Evolutionary conservation across 2,797 vertebrate genomes (phyloP).

Genomic region (Anabacerthia variegaticeps): DNA sequence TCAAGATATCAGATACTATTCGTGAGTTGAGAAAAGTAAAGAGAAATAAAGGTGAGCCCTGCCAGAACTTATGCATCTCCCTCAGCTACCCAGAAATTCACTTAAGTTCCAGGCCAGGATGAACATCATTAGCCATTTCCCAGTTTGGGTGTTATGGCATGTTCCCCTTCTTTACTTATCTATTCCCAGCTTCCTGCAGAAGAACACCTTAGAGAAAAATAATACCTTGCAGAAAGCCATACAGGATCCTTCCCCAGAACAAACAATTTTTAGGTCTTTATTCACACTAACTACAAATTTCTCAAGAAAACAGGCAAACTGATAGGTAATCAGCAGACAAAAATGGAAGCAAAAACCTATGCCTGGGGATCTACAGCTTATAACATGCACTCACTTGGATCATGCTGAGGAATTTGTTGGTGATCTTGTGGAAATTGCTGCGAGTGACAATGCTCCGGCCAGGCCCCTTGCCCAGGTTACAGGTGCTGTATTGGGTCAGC

Average conservation of each 20-base stretch:
- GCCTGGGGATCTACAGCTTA: neutral
- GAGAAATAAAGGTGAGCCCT: neutral
- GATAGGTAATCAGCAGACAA: neutral
- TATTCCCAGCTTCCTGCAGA: neutral
- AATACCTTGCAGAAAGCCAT: neutral
- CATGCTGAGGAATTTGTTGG: conserved; percentile 81
- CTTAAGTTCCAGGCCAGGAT: neutral
- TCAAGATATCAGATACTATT: neutral
- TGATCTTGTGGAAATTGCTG: conserved; percentile 81
- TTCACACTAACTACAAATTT: neutral
- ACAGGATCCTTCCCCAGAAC: neutral
- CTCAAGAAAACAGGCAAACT: neutral
- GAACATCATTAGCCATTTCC: neutral
- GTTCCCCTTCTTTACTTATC: neutral
- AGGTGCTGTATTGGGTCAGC: conserved; percentile 78
- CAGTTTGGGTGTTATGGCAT: neutral
- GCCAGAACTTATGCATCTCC: neutral
- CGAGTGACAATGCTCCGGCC: conserved; percentile 82
- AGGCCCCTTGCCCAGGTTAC: conserved; percentile 88
- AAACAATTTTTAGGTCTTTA: neutral
- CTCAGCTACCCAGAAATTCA: neutral
- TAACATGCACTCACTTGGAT: conserved; percentile 76
- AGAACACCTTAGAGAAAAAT: neutral
- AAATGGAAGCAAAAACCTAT: neutral
- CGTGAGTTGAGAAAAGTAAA: neutral